Percentiles rank a stretch among this genome's conserved stretches.
phyloP scores from a whole-genome alignment of 2,888 invertebrate species.

The Melanophora roralis region DNA sequence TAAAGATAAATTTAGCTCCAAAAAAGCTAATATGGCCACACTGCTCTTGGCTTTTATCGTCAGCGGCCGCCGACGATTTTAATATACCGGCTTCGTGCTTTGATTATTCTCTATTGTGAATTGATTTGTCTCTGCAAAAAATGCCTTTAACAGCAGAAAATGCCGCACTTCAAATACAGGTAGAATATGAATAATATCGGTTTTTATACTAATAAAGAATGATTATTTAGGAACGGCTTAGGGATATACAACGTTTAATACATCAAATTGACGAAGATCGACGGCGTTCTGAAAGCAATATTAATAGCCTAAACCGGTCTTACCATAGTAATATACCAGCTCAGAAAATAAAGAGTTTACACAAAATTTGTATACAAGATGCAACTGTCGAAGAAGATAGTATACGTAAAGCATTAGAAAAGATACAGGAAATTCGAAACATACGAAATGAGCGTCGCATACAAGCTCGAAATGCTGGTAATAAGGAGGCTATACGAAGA shows the following conservation, averaged over 20 bases:
- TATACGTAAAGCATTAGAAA: constrained; percentile 87
- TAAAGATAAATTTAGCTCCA: too few relatives aligned
- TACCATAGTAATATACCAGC: constrained; percentile 79
- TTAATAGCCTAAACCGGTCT: constrained; percentile 86
- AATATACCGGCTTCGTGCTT: too few relatives aligned
- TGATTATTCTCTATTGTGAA: too few relatives aligned
- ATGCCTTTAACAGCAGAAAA: neutral
- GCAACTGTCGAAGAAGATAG: constrained; percentile 90
- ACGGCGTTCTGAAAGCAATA: constrained; percentile 86
- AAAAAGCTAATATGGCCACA: too few relatives aligned
- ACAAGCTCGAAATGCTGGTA: constrained; percentile 89
- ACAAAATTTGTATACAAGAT: constrained; percentile 88
- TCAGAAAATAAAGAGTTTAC: constrained; percentile 87
- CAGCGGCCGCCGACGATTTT: too few relatives aligned
- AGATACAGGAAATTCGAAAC: constrained; percentile 92
- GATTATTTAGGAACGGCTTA: constrained; percentile 83
- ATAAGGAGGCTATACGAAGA: constrained; percentile 93
- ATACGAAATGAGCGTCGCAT: constrained; percentile 93
- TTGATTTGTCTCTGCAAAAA: too few relatives aligned
- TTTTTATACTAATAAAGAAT: too few relatives aligned
- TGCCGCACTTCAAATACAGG: neutral
- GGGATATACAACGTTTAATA: constrained; percentile 85
- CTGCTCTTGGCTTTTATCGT: too few relatives aligned
- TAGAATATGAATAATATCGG: neutral
- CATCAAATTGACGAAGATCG: constrained; percentile 90